Base-by-base conservation (phyloP, 2,888 invertebrate species). In the Drosophila meridionalis region DNA sequence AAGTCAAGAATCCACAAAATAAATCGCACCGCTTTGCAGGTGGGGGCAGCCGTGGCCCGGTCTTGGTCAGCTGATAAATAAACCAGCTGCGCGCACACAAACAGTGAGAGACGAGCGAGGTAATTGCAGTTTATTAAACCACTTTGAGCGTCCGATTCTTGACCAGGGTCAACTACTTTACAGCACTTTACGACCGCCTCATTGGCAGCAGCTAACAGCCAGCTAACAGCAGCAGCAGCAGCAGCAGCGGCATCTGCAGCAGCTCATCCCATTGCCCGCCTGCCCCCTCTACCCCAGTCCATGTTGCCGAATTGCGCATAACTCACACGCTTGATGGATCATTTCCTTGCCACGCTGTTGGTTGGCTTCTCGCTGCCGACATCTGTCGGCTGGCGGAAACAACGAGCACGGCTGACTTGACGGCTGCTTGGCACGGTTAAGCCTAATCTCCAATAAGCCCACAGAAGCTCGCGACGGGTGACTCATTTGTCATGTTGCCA, bases 41-140 rank as follows among this genome's bases (percentile, higher is more conserved):
- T 63, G 73, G 80, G 80, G 79, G 64, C 26, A 66, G 77, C 62
- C 64, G 63, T 68, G 76, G 76, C 76, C 69, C 32, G 75, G 53
- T 77, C 62, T 53, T 71, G 60, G 50, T 69, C 65, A 68, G 66
- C 70, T 73, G 73, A 73, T 61, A 66, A 60, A 78, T 48, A 74
- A 77, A 81, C 69, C 76, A 79, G 73, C 70, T 69, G 57, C 62
- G 62, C 26, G 58, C 40, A 47, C 43, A 43, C 52, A 32, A 32
- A 8, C 6, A 30, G 43, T 28, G 55, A 52, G 64, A 68, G 76
- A 59, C 55, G 69, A 53, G 67, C 70, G 71, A 80, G 82, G 76
- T 87, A 87, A 89, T 89, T 86, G 80, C 89, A 89, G 73, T 86
- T 87, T 89, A 89, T 82, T 84, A 87, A 84, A 82, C 87, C 82